Base-by-base conservation (phyloP, 2,888 invertebrate species). In the Caenorhabditis becei region DNA sequence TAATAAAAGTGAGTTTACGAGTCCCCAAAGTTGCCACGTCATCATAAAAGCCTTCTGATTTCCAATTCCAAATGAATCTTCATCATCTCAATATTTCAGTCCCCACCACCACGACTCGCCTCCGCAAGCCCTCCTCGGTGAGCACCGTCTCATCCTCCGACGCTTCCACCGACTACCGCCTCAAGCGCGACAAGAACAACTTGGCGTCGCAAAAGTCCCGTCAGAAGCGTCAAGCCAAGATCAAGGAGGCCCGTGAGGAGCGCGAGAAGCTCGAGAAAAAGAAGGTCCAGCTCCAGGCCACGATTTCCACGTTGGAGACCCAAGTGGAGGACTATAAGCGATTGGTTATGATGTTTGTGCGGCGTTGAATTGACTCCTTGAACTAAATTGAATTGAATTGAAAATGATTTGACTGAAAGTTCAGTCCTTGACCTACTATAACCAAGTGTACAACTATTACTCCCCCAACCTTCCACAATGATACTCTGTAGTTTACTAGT, bases 251-350 rank as follows among this genome's bases (percentile, higher is more conserved):
- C 5, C 75, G 77, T 41, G 72, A 63, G n/a, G 78, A 81, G 69
- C 35, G 47, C 23, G 72, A 77, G 26, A 53, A 58, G 1, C 67
- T 84, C 10, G 83, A 84, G 74, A 75, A 53, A 44, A 44, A 79
- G 16, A 72, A 85, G 47, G 74, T 83, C 23, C 75, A 83, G 37
- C 74, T 85, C 16, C 63, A 71, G 23, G 78, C 85, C 20, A 80
- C 75, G 65, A 59, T 81, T 18, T 47, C 67, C n/a, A 78, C 82
- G 10, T 72, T 85, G 11, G 82, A 85, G 67, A 49, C 66, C 1
- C 81, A 81, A 65, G 85, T 85, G 18, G 81, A 75, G 54, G 85
- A 85, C 71, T 85, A 85, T 61, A 85, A 85, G 61, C 77, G 69
- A 53, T 72, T 83, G 79, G 72, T 85, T 41, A 77, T 85, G 67